These are phyloP conservation scores for Schrankia costaestrigalis DNA, from an alignment of 2,888 invertebrate genomes.

Conservation along the genomic window DNA sequence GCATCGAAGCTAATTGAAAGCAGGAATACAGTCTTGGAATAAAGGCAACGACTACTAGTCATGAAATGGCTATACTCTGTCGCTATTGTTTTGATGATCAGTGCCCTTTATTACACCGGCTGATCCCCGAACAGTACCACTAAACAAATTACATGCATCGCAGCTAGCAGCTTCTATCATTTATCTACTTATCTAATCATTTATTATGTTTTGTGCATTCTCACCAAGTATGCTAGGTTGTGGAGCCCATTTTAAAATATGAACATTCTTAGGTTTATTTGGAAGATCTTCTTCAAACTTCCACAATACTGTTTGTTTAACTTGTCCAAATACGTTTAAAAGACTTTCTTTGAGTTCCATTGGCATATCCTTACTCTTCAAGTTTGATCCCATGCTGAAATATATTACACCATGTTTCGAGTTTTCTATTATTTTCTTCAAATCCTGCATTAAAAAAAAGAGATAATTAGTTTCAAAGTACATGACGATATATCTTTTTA, in stretches of 20 bases:
- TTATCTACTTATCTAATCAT: too few relatives aligned
- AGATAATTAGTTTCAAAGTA: not conserved
- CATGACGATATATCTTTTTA: not conserved
- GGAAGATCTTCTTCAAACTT: slow-evolving; percentile 57
- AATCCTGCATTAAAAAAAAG: slow-evolving; percentile 34
- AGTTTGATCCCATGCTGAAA: slow-evolving; percentile 69
- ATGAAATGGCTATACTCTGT: too few relatives aligned
- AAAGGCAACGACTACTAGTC: too few relatives aligned
- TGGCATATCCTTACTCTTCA: slow-evolving; percentile 54
- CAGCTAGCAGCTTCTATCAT: too few relatives aligned
- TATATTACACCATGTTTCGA: slow-evolving; percentile 64
- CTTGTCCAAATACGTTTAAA: slow-evolving; percentile 50
- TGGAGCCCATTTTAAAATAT: slow-evolving; percentile 60
- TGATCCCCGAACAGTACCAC: too few relatives aligned
- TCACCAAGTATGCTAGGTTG: slow-evolving; percentile 31
- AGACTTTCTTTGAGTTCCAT: slow-evolving; percentile 41
- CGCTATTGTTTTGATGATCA: too few relatives aligned
- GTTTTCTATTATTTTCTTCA: slow-evolving; percentile 56
- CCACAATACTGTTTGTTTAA: slow-evolving; percentile 71
- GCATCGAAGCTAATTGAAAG: too few relatives aligned
- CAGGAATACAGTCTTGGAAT: too few relatives aligned
- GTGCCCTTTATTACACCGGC: too few relatives aligned
- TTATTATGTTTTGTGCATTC: too few relatives aligned
- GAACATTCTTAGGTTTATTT: slow-evolving; percentile 55
- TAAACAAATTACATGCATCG: too few relatives aligned